phyloP scores from a whole-genome alignment of 2,888 invertebrate genomes.

The Drosophila quinaria region DNA sequence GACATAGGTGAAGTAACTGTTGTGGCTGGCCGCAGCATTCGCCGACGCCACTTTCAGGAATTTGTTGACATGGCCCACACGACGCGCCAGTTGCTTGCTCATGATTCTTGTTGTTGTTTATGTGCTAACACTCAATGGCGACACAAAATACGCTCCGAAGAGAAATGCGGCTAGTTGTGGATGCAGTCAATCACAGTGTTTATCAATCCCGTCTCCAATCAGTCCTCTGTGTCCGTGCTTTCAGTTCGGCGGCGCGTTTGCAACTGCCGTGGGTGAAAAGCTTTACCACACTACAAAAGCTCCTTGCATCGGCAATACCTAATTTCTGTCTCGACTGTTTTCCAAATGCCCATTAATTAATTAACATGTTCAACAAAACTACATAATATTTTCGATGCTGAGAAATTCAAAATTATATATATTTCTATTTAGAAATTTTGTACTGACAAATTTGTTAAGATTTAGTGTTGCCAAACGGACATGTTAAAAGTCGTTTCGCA shows the following conservation, averaged over 20 bases:
- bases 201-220: slow-evolving; percentile 1
- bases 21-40: slow-evolving; percentile 64
- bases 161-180: background rate
- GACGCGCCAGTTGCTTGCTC: slow-evolving; percentile 66
- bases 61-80: slow-evolving; percentile 44
- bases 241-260: slow-evolving; percentile 45
- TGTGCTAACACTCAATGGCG: background rate
- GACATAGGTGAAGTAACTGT: slow-evolving; percentile 90
- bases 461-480: background rate
- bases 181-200: slow-evolving; percentile 11
- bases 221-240: slow-evolving; percentile 17
- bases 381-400: background rate
- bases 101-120: slow-evolving; percentile 38
- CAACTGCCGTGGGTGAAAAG: slow-evolving; percentile 44
- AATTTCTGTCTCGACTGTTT: background rate
- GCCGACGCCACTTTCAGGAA: slow-evolving; percentile 48
- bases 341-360: background rate
- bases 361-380: slow-evolving; percentile 6
- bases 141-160: slow-evolving; percentile 1
- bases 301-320: background rate
- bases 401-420: no score
- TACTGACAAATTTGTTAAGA: background rate
- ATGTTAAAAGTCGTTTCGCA: background rate
- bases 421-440: background rate
- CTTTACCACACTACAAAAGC: slow-evolving; percentile 39